A percentile compares a stretch with the other conserved stretches of the same genome.
Conservation (phyloP, 2,113 vertebrate genomes). For the Toxotes chatareus region DNA sequence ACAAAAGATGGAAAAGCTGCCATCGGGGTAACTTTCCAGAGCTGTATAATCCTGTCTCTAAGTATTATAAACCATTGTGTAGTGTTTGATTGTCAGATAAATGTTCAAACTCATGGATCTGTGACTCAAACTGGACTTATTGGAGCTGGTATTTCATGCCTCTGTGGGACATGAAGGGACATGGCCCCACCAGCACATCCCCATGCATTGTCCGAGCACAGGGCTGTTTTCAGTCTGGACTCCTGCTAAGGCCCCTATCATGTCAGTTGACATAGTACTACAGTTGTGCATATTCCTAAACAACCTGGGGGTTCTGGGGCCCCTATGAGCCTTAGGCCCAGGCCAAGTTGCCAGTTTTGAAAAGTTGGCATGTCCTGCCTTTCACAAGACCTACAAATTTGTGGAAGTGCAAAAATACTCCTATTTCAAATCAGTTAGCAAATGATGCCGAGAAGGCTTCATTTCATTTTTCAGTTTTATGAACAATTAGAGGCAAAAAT, state of each 20-base stretch:
- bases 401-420: too few relatives aligned
- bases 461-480: constrained; percentile 5
- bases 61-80: too few relatives aligned
- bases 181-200: background rate
- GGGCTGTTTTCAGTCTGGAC: too few relatives aligned
- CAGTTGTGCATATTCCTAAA: background rate
- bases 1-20: background rate
- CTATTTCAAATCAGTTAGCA: background rate
- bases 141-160: background rate
- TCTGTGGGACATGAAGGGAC: background rate
- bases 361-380: background rate
- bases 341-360: background rate
- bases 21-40: background rate
- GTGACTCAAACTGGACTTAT: background rate
- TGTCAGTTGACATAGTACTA: background rate
- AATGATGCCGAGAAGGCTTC: background rate
- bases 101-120: background rate
- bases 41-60: background rate
- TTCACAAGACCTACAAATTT: background rate
- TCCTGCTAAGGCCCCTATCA: background rate
- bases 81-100: too few relatives aligned
- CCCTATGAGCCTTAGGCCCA: too few relatives aligned
- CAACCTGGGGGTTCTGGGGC: background rate
- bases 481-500: background rate
- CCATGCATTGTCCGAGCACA: background rate